Base-by-base conservation (phyloP, 1,140 invertebrate genomes). In the Dinoponera quadriceps region DNA sequence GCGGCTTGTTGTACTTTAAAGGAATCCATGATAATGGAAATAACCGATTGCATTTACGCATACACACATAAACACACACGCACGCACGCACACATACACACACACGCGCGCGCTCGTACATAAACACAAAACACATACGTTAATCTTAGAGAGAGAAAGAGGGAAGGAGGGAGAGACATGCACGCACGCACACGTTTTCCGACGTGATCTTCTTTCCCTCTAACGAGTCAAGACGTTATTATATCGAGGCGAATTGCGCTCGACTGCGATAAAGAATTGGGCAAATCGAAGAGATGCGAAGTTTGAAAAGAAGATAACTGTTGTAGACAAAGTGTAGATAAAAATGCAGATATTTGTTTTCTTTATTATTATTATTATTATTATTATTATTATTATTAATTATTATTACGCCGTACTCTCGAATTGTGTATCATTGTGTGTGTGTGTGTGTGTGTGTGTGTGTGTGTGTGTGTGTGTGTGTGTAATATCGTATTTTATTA, bases 291-390 rank as follows among this genome's bases (percentile, higher is more conserved):
- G 22, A 62, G 11, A 59, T 38, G 48, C 16, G 48, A 65, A 65
- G 13, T 71, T 25, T 13, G 54, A 84, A 62, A 78, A 66, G 44
- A 77, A 51, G 38, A 82, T 82, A 54, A 74, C 80, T 81, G 68
- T 87, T 87, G 85, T 78, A 82, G 71, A 85, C 74, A 78, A 51
- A 55, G 38, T 91, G 87, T 91, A 92, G 87, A 92, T 91, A 91
- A 83, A 69, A 83, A n/a, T 44, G 89, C 66, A 86, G 63, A 86
- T 86, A 59, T 63, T 90, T 90, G 84, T 89, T 92, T 91, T 90
- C 68, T 63, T 84, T 85, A 85, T 84, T 86, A 89, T 86, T 88
- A 85, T 80, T 85, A 85, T 84, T 84, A 84, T 69, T 81, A 85
- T 78, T 75, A 86, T 88, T 74, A 62, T 65, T 72, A 77, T 81